phyloP scores from a whole-genome alignment of 2,888 invertebrate species.

The Corythucha ciliata region DNA sequence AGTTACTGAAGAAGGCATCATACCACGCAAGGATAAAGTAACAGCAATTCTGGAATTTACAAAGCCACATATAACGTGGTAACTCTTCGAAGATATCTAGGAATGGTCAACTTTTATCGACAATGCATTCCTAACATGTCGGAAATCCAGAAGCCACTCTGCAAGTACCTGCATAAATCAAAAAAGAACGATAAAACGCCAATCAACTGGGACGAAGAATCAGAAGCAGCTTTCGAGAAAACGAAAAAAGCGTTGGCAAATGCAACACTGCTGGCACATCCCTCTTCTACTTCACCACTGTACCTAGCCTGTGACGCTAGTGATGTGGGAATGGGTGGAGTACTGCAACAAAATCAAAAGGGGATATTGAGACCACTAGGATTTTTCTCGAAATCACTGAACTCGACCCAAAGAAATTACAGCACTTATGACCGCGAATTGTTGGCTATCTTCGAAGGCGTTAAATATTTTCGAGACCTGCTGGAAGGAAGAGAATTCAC shows the following conservation, averaged over 20 bases:
- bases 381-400: conserved; percentile 28
- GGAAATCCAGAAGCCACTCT: conserved; percentile 27
- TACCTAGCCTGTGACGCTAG: conserved; percentile 19
- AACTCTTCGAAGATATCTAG: conserved; percentile 37
- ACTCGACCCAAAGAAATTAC: conserved; percentile 1
- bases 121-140: conserved; percentile 39
- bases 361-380: conserved; percentile 26
- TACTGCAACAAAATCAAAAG: conserved; percentile 23
- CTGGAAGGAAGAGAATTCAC: conserved; percentile 24
- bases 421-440: conserved; percentile 22
- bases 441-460: conserved; percentile 18
- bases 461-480: conserved; percentile 17
- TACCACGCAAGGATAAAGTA: conserved; percentile 16
- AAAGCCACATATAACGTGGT: conserved; percentile 35
- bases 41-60: conserved; percentile 14
- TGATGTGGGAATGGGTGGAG: conserved; percentile 9
- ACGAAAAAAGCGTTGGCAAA: conserved; percentile 36
- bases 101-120: conserved; percentile 40
- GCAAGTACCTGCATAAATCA: conserved; percentile 5
- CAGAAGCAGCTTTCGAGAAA: conserved; percentile 33
- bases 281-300: neutral
- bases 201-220: conserved; percentile 25
- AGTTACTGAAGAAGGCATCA: conserved; percentile 17
- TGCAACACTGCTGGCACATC: conserved; percentile 37
- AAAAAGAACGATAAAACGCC: conserved; percentile 23